Percentiles rank a stretch among this genome's conserved stretches.
Conservation (phyloP, 35 echinoderm and acorn worm species). For the Chiridota heheva region DNA sequence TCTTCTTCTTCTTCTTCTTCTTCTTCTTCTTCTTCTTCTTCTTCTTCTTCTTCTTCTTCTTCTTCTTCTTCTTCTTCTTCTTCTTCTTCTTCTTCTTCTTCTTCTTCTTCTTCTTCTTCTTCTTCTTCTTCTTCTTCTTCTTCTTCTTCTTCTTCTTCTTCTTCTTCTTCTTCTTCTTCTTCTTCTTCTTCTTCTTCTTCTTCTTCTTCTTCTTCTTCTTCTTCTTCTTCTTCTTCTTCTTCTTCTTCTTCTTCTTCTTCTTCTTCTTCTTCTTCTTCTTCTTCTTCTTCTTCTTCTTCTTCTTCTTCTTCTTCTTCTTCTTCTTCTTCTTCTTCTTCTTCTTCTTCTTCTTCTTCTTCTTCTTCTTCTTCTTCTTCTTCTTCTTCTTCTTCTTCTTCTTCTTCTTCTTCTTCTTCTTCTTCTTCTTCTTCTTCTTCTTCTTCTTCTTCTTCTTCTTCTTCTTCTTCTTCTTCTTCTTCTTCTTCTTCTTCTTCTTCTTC, state of each 20-base stretch:
- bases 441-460: not conserved
- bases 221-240: not conserved
- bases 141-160: not conserved
- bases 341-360: not conserved
- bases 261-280: not conserved
- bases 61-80: not conserved
- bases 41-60: not conserved
- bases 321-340: not conserved
- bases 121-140: not conserved
- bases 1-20: not conserved
- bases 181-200: not conserved
- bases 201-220: not conserved
- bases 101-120: constrained; percentile 4
- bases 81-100: not conserved
- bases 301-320: not conserved
- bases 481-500: not conserved
- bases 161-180: not conserved
- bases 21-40: not conserved
- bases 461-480: not conserved
- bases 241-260: not conserved
- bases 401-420: not conserved
- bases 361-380: not conserved
- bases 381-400: not conserved
- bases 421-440: not conserved
- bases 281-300: not conserved